Evolutionary conservation across 2,888 invertebrate species (phyloP).

Genomic region (Platycheirus albimanus): DNA sequence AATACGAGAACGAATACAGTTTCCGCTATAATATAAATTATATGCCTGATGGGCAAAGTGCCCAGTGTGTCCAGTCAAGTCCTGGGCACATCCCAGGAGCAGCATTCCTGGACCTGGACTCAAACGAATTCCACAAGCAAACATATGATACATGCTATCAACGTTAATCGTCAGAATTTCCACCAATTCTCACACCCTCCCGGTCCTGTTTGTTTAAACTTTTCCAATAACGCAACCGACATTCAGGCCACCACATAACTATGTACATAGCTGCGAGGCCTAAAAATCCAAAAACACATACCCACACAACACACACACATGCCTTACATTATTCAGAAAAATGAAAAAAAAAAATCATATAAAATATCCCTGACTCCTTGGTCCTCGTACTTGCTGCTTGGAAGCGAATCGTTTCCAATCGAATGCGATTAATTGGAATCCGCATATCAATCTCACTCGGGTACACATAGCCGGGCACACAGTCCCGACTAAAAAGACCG

Average conservation of each 20-base stretch:
- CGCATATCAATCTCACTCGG: constrained; percentile 71
- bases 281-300: constrained; percentile 28
- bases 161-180: constrained; percentile 51
- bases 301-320: background rate
- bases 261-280: constrained; percentile 35
- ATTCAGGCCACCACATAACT: constrained; percentile 48
- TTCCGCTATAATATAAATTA: too few species aligned
- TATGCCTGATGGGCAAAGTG: background rate
- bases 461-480: constrained; percentile 7
- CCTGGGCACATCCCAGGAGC: background rate
- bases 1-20: too few species aligned
- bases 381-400: background rate
- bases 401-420: constrained; percentile 70
- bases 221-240: constrained; percentile 68
- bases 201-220: constrained; percentile 69
- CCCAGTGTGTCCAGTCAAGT: background rate
- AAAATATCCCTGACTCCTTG: background rate
- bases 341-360: background rate
- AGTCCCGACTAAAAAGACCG: too few species aligned
- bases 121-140: constrained; percentile 18
- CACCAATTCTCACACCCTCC: constrained; percentile 13
- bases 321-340: constrained; percentile 8
- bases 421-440: constrained; percentile 74
- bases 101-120: background rate
- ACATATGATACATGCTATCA: constrained; percentile 43